Evolutionary conservation across 92 coral and sea anemone genomes (phyloP), one percentile per base, ranked within the genome.

Genomic region (Epizoanthus fatuus): DNA sequence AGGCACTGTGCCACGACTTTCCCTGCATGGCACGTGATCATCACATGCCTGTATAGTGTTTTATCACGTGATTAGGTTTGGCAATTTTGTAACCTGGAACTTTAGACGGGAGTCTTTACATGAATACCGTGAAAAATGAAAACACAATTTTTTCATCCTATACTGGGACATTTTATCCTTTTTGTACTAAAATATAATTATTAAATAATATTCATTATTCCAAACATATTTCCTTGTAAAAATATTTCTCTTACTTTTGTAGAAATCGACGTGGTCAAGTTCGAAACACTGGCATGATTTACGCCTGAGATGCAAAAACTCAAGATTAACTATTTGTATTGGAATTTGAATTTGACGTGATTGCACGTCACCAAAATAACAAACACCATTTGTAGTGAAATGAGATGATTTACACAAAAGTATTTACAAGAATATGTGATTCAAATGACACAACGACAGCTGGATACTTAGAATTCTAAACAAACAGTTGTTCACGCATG

Each of bases 181-280:
- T 74, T 56, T 17, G 47, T 66, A 14, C n/a, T 66, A 74, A 72
- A 74, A 32, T 35, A 75, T 75, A 73, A 12, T 73, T 69, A 59
- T 75, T 57, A 75, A 75, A 75, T 75, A 75, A 65, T 35, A 40
- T 56, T 55, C 35, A 16, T 56, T 65, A 39, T 56, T 56, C 49
- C 39, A 15, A 75, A 75, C 81, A 19, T 57, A 55, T 56, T 57
- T 75, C 39, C 80, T 75, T 16, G 25, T 74, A 75, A 75, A 57
- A 37, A 75, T 35, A 40, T 57, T 13, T 39, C 16, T 71, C 39
- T 71, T 45, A 45, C 37, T 63, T 14, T 71, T 49, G 44, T n/a
- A 66, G 47, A 32, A 64, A 66, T 32, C 76, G 4, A 12, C 7
- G 6, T 45, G 8, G n/a, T 11, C 7, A 13, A 72, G 60, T 53